Conservation (phyloP, 2,888 invertebrate genomes). For the Hirtodrosophila histrioides region DNA sequence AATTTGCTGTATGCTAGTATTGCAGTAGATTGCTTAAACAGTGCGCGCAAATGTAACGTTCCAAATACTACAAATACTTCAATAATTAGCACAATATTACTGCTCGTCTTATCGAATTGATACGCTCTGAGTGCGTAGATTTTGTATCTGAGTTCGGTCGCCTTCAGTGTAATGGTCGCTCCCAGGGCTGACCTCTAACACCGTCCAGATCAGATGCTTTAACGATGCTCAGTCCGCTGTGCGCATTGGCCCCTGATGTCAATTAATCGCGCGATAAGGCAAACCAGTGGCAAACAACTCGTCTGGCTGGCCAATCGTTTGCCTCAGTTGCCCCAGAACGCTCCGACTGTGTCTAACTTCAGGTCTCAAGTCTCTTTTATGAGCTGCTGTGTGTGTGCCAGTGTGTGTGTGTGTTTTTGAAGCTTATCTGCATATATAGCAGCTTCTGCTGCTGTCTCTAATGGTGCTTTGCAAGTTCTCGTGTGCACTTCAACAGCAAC, state of each 20-base stretch:
- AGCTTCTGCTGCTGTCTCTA: constrained; percentile 16
- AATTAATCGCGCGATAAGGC: constrained; percentile 71
- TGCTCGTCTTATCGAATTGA: constrained; percentile 35
- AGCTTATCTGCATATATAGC: constrained; percentile 36
- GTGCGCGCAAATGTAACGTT: constrained; percentile 40
- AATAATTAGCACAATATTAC: too few relatives aligned
- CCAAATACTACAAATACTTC: constrained; percentile 7
- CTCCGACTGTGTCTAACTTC: constrained; percentile 5
- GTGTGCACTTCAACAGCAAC: constrained; percentile 33
- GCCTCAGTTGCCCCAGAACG: constrained; percentile 7
- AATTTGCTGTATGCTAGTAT: constrained; percentile 36
- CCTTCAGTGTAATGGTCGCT: constrained; percentile 43
- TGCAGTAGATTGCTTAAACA: constrained; percentile 26
- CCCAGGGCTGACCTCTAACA: constrained; percentile 59
- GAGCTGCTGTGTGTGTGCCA: constrained; percentile 2
- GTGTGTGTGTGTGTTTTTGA: constrained; percentile 26
- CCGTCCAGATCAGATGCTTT: constrained; percentile 31
- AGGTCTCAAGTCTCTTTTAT: constrained; percentile 1
- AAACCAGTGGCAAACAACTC: constrained; percentile 66
- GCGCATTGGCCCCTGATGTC: constrained; percentile 59
- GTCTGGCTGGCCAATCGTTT: constrained; percentile 22
- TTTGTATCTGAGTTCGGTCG: constrained; percentile 16
- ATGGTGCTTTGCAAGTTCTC: constrained; percentile 40
- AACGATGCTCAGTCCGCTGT: constrained; percentile 57
- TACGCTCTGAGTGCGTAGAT: constrained; percentile 3